Base-by-base conservation (phyloP, 2,888 invertebrate genomes). In the Drosophila putrida region DNA sequence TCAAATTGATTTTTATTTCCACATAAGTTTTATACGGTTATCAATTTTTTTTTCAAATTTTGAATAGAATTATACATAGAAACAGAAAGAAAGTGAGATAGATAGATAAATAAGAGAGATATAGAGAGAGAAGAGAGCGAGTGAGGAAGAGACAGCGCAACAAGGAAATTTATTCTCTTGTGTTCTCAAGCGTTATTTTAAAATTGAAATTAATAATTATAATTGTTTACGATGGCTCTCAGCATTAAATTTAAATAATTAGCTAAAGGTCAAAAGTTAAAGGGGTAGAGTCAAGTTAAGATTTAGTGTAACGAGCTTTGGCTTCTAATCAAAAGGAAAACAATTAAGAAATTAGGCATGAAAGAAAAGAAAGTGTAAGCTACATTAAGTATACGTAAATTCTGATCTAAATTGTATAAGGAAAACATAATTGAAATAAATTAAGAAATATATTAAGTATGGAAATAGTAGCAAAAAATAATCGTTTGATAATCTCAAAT, bases 231-330 rank as follows among this genome's bases (percentile, higher is more conserved):
- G 43, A 25, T 54, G 65, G 65, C 65, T 72, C 44, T 61, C 73
- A 25, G 59, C 49, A 25, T 51, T 11, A 13, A 33, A 36, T 28
- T 51, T 11, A 13, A 33, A 36, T 43, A 46, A 58, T 43, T 33
- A 47, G 43, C 53, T 31, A 47, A 71, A 67, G 39, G 62, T 44
- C 36, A 62, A 46, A 38, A 46, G 41, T 55, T 46, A 51, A 41
- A 47, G 8, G 36, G 47, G 44, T 31, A 47, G 46, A 54, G 44
- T 20, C 54, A 9, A 31, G 44, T 61, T 15, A 15, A 59, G 38
- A 53, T 73, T 71, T 39, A 58, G 63, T 63, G 36, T 57, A 57
- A 47, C 72, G 60, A 77, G 65, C 64, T 54, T 61, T 25, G 35
- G 38, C 57, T 50, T 39, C 58, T 9, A 50, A 47, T 13, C 50